A percentile compares a stretch with the other conserved stretches of the same genome.
phyloP scores from a whole-genome alignment of 2,113 vertebrate genomes.

The Saccopteryx leptura region DNA sequence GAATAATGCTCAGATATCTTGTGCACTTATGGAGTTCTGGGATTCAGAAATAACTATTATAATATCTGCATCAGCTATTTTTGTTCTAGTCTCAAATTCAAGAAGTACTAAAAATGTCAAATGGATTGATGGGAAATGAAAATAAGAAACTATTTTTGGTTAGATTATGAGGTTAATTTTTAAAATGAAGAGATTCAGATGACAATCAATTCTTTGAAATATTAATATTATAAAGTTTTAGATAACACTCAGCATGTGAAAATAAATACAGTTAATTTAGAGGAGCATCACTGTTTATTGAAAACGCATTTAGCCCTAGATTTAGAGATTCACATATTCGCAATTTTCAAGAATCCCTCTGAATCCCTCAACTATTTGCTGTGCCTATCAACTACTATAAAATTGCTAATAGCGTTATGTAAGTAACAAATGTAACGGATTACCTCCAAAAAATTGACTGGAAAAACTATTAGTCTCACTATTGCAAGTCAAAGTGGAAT shows the following conservation, averaged over 20 bases:
- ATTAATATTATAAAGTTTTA: slow-evolving; percentile 52
- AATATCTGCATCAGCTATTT: slow-evolving; percentile 53
- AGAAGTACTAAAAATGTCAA: slow-evolving; percentile 69
- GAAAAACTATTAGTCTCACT: slow-evolving; percentile 34
- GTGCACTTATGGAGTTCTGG: background rate
- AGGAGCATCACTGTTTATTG: slow-evolving; percentile 5
- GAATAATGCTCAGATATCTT: background rate
- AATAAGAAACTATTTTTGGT: slow-evolving; percentile 65
- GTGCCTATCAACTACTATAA: background rate
- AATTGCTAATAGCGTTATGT: slow-evolving; percentile 41
- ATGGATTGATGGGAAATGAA: slow-evolving; percentile 68
- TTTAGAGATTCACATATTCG: slow-evolving; percentile 5
- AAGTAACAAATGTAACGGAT: slow-evolving; percentile 4
- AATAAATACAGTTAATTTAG: slow-evolving; percentile 47
- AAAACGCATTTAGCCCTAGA: slow-evolving; percentile 27
- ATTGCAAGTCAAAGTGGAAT: background rate
- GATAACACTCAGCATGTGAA: slow-evolving; percentile 25
- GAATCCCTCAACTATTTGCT: slow-evolving; percentile 1
- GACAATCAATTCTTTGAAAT: slow-evolving; percentile 44
- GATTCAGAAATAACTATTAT: slow-evolving; percentile 51
- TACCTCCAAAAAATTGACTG: background rate
- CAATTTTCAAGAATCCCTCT: background rate
- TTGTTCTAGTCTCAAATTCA: slow-evolving; percentile 41
- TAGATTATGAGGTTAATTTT: slow-evolving; percentile 42
- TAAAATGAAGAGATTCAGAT: slow-evolving; percentile 52